Conservation (phyloP, 1,140 invertebrate species). For the Riptortus pedestris region DNA sequence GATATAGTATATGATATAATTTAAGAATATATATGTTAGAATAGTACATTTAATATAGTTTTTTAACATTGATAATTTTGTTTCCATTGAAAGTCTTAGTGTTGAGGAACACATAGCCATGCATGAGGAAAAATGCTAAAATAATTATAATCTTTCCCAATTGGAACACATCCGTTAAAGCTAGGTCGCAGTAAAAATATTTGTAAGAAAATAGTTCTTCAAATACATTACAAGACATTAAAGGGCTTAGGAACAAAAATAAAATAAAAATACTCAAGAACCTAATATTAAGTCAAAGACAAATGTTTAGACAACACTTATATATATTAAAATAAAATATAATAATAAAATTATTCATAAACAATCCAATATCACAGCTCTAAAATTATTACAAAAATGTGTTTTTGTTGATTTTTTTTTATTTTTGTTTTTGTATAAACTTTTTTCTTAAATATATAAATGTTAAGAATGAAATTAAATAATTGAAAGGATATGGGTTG, state of each 20-base stretch:
- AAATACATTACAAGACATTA: constrained; percentile 2
- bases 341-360: constrained; percentile 10
- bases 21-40: background rate
- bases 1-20: background rate
- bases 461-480: background rate
- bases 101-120: constrained; percentile 14
- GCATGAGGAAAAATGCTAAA: constrained; percentile 3
- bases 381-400: constrained; percentile 5
- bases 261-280: background rate
- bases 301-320: background rate
- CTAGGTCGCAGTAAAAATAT: constrained; percentile 9
- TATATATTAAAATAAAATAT: background rate
- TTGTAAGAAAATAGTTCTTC: constrained; percentile 16
- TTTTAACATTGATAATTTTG: background rate
- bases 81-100: background rate
- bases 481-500: background rate
- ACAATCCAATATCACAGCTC: constrained; percentile 5
- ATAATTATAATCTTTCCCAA: background rate
- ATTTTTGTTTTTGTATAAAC: background rate
- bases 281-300: background rate
- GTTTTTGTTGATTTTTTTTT: constrained; percentile 4
- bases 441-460: constrained; percentile 3
- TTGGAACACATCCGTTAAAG: background rate
- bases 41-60: background rate
- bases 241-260: constrained; percentile 8